Percentiles rank a stretch among this genome's conserved stretches.
phyloP scores from a whole-genome alignment of 2,797 vertebrate species.

The Peromyscus nudipes region DNA sequence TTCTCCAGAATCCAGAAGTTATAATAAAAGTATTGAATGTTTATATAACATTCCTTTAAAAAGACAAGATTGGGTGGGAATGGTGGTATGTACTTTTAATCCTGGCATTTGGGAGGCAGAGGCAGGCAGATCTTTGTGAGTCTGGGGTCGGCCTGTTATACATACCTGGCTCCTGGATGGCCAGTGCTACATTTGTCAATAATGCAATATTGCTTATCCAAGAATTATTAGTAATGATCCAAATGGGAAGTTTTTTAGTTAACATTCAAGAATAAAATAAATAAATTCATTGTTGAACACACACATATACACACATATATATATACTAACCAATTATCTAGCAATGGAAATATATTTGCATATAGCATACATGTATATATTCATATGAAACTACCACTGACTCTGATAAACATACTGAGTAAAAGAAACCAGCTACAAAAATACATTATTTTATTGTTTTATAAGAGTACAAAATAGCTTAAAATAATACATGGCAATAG shows the following conservation, averaged over 20 bases:
- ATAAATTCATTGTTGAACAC: background rate
- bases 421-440: background rate
- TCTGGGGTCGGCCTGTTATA: background rate
- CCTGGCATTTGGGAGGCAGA: background rate
- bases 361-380: background rate
- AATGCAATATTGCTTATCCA: background rate
- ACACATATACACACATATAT: background rate
- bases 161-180: background rate
- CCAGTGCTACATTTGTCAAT: background rate
- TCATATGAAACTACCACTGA: background rate
- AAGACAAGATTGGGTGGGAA: background rate
- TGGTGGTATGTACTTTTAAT: background rate
- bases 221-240: background rate
- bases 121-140: background rate
- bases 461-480: background rate
- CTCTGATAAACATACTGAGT: background rate
- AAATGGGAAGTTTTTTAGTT: background rate
- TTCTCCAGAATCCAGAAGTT: background rate
- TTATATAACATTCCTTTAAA: background rate
- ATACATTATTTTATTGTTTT: background rate
- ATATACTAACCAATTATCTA: background rate
- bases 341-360: background rate
- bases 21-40: background rate
- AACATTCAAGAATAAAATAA: background rate
- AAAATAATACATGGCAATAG: background rate